These are phyloP conservation scores for Gobionotothen gibberifrons DNA, from an alignment of 2,797 vertebrate species.

Conservation along the genomic window DNA sequence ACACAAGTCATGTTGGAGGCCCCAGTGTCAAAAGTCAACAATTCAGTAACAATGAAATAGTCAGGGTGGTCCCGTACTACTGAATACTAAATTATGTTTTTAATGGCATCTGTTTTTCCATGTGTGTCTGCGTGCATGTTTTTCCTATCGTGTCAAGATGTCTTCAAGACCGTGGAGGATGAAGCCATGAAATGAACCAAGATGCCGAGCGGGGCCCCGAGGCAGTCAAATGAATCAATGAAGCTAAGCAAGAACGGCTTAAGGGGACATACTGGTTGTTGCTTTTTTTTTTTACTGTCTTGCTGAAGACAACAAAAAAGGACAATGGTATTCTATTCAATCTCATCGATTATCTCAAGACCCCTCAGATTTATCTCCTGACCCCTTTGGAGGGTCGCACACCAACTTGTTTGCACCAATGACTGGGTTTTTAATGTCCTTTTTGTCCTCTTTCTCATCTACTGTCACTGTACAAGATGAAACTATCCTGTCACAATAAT, in stretches of 20 bases:
- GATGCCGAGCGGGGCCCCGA: conserved; percentile 64
- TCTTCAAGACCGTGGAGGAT: conserved; percentile 54
- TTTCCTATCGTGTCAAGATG: conserved; percentile 52
- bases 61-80: neutral
- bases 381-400: neutral
- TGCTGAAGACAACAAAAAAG: conserved; percentile 58
- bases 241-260: conserved; percentile 62
- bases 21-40: conserved; percentile 52
- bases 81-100: conserved; percentile 1
- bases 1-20: conserved; percentile 35
- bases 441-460: conserved; percentile 49
- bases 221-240: conserved; percentile 73
- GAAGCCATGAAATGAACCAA: conserved; percentile 69
- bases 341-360: neutral
- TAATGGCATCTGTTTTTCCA: conserved; percentile 4
- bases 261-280: conserved; percentile 68
- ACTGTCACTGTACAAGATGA: conserved; percentile 66
- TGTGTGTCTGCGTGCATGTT: conserved; percentile 33
- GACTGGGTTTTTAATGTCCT: conserved; percentile 13
- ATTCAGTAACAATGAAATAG: conserved; percentile 50
- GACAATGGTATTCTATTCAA: conserved; percentile 10
- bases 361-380: neutral
- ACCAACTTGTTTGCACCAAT: conserved; percentile 13
- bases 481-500: conserved; percentile 82
- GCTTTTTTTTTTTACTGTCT: conserved; percentile 77